A percentile compares a stretch with the other conserved stretches of the same genome.
Conservation (phyloP, 1,140 invertebrate genomes). For the Archegozetes longisetosus region DNA sequence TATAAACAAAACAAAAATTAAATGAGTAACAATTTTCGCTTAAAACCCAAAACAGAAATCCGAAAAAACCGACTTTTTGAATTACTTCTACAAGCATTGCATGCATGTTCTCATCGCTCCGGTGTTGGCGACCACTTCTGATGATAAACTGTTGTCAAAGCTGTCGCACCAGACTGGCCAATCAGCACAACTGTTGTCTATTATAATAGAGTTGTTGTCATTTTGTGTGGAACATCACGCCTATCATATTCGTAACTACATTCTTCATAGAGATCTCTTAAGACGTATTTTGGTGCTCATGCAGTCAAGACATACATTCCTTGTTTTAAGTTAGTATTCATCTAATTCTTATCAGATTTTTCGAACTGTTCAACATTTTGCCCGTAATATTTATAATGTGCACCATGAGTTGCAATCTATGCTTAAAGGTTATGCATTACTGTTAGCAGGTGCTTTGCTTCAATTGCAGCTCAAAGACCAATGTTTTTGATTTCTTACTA, state of each 20-base stretch:
- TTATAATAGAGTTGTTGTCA: slow-evolving; percentile 88
- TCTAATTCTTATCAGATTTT: not conserved
- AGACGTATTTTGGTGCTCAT: slow-evolving; percentile 85
- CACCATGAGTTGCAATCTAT: no score
- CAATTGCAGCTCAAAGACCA: no score
- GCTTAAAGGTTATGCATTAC: no score
- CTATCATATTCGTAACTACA: slow-evolving; percentile 96
- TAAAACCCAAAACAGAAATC: slow-evolving; percentile 43
- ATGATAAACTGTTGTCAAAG: slow-evolving; percentile 35
- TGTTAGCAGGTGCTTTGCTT: no score
- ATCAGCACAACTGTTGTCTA: slow-evolving; percentile 80
- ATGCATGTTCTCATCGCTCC: slow-evolving; percentile 86
- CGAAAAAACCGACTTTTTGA: slow-evolving; percentile 94
- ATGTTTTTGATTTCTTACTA: no score
- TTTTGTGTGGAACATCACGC: slow-evolving; percentile 99
- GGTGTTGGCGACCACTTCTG: slow-evolving; percentile 69
- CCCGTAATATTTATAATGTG: no score
- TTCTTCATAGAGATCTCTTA: slow-evolving; percentile 89
- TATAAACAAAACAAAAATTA: slow-evolving; percentile 4
- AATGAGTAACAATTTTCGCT: slow-evolving; percentile 4
- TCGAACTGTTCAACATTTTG: not conserved
- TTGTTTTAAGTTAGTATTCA: slow-evolving; percentile 57
- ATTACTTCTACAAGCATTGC: slow-evolving; percentile 97
- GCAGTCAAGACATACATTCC: slow-evolving; percentile 94
- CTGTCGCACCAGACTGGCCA: slow-evolving; percentile 51